Evolutionary conservation across 2,797 vertebrate species (phyloP).

Genomic region (Alcedo quadribrachys): DNA sequence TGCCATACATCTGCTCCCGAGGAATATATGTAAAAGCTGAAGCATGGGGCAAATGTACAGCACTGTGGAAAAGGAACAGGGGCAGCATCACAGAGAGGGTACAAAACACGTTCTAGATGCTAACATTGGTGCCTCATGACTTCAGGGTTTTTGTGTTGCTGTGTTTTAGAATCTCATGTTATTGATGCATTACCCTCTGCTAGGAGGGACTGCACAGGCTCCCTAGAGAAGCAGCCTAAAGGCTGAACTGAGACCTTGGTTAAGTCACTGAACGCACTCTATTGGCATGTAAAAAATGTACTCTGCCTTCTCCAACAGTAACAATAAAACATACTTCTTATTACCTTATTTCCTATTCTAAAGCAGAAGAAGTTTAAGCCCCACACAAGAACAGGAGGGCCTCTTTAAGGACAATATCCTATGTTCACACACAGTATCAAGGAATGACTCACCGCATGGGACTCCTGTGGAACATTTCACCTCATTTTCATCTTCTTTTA

Average conservation of each 20-base stretch:
- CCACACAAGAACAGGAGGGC: neutral
- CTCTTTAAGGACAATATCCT: neutral
- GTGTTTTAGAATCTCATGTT: neutral
- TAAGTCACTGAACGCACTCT: neutral
- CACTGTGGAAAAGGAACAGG: neutral
- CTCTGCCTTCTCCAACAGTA: neutral
- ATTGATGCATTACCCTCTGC: neutral
- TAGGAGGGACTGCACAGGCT: neutral
- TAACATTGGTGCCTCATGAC: neutral
- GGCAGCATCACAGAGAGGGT: neutral
- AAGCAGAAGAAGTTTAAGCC: neutral
- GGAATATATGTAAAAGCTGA: neutral
- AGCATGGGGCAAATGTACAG: fast-evolving
- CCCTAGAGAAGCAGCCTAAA: neutral
- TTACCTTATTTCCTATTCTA: neutral
- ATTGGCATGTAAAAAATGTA: neutral
- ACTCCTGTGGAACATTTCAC: neutral
- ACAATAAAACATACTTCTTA: neutral
- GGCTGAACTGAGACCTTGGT: neutral
- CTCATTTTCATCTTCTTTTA: neutral
- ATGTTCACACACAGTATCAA: neutral
- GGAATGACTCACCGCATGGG: neutral
- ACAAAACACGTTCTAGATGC: neutral
- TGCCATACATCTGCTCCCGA: fast-evolving
- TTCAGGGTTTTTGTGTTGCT: neutral